Evolutionary conservation across 2,888 invertebrate species (phyloP), one percentile per base, ranked within the genome.

Genomic region (Parascotia fuliginaria): DNA sequence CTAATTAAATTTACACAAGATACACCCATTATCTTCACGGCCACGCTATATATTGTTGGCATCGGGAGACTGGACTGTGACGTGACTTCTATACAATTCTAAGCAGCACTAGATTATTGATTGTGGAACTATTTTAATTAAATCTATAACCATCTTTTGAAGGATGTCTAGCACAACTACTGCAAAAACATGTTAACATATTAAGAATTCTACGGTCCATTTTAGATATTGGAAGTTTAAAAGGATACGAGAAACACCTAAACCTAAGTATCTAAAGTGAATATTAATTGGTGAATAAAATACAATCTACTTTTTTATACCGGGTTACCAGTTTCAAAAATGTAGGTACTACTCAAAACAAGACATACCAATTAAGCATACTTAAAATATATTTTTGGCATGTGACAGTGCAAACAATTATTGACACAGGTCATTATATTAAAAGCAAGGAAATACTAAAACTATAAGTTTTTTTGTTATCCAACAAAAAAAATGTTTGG

Each of bases 21-120:
- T 31, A 36, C 37, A 40, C 14, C 39, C 51, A 24, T 33, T 27
- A 44, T 48, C 34, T 50, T 61, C 41, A 53, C 15, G 44, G 45
- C 49, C 39, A 47, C 33, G 36, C 54, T 55, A 31, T 46, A 62
- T 32, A 55, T 67, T 67, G 60, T 81, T 83, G 81, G 82, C 81
- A 81, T 79, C 79, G 62, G 53, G 78, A 80, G 73, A 79, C 55
- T 61, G 60, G 44, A 19, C 22, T n/a, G n/a, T n/a, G n/a, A 45
- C 47, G 39, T 41, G 42, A 32, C 39, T 33, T 49, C 31, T 64
- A 54, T 34, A 40, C 27, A 41, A 42, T 14, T 53, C 39, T 66
- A 65, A 55, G 49, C 50, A 29, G 36, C 33, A 53, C 50, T 53
- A 65, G 39, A 42, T 44, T 63, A 57, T 49, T 51, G 48, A 54